These are phyloP conservation scores for Ciconia maguari DNA, from an alignment of 2,113 vertebrate genomes.

Conservation along the genomic window DNA sequence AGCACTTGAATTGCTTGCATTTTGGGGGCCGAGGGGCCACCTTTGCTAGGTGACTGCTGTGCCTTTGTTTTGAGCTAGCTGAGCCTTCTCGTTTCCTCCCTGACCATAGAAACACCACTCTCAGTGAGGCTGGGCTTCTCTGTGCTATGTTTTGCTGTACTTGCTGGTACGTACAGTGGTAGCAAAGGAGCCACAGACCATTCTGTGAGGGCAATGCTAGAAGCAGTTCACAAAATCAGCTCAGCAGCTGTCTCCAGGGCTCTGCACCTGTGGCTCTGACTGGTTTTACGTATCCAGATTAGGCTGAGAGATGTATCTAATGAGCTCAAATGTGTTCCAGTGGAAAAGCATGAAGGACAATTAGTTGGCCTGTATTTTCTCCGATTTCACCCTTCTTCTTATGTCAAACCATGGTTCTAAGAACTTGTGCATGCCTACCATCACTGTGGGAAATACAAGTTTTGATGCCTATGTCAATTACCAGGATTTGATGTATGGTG, in stretches of 20 bases:
- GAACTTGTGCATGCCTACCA: neutral
- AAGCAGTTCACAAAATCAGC: neutral
- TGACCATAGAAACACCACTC: neutral
- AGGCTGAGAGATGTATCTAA: neutral
- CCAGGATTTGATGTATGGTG: neutral
- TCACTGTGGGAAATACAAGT: neutral
- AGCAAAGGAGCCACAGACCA: neutral
- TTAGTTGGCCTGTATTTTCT: neutral
- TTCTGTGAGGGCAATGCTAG: neutral
- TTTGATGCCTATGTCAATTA: neutral
- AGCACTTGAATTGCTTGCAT: neutral
- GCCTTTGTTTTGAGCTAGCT: neutral
- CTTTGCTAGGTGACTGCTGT: neutral
- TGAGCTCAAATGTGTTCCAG: neutral
- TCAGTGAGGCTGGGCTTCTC: neutral
- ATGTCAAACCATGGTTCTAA: neutral
- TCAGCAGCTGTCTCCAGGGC: neutral
- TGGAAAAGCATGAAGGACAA: neutral
- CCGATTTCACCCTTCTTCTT: neutral
- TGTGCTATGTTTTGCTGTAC: neutral
- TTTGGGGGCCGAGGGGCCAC: accelerated
- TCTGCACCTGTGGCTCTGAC: neutral
- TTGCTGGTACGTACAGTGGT: neutral
- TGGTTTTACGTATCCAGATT: neutral
- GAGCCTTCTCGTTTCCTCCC: neutral